Evolutionary conservation across 2,888 invertebrate species (phyloP), one percentile per base, ranked within the genome.

Genomic region (Tryphoninae sp.): DNA sequence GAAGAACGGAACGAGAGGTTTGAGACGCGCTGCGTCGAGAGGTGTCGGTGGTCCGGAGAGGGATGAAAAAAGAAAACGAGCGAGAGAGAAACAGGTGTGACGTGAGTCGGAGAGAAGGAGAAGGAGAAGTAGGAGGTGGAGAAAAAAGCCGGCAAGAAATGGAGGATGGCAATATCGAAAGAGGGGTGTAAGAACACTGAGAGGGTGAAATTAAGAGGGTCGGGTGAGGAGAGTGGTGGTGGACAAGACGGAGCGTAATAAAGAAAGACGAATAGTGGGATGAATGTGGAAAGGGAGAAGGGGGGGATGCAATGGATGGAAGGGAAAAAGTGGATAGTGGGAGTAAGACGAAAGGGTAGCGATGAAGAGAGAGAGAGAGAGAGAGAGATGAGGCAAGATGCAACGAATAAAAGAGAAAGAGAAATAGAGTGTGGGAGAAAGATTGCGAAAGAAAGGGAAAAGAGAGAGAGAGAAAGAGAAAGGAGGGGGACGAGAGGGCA

Each of bases 161-260:
- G 55, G 45, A 77, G 55, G 77, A 78, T 65, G 78, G 79, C 78
- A 76, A 82, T 80, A 81, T 81, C 65, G 78, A 59, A 71, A 61
- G 62, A 74, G 71, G 73, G 72, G 65, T 16, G 58, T 23, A 51
- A 73, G 68, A 53, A 78, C 19, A 23, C 59, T 16, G 65, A 61
- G 78, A 51, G 69, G 65, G 51, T 74, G 33, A 49, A 78, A 71
- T 74, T 78, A 81, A 81, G 78, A 71, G 62, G 65, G 71, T 65
- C 22, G 23, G 64, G 68, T 45, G 51, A 22, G 79, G 62, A 1
- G 59, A 4, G 33, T 33, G 33, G 33, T 6, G 33, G 33, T 7
- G 33, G 33, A 33, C 33, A 7, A 33, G 6, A 33, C 33, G 33
- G 40, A 42, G 11, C 13, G 49, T n/a, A 58, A 55, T 40, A 40